A percentile compares a stretch with the other conserved stretches of the same genome.
These are phyloP conservation scores for Dasypolia templi DNA, from an alignment of 2,888 invertebrate species.

Conservation along the genomic window DNA sequence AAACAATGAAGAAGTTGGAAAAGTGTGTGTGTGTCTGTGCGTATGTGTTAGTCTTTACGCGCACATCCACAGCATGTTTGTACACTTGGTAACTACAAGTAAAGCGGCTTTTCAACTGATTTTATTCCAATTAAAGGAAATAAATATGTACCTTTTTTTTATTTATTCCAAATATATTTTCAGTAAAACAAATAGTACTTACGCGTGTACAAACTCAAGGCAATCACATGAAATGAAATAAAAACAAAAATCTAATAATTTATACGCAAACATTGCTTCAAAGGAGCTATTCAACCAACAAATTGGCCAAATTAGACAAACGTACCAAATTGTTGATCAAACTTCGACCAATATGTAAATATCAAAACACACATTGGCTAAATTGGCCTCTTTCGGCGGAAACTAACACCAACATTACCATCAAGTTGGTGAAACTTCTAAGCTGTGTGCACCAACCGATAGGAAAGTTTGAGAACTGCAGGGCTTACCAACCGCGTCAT, in stretches of 20 bases:
- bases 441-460: constrained; percentile 41
- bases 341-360: constrained; percentile 50
- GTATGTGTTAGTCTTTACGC: too few relatives aligned
- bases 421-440: constrained; percentile 43
- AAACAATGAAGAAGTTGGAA: too few relatives aligned
- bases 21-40: too few relatives aligned
- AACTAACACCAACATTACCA: constrained; percentile 56
- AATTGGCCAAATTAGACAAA: constrained; percentile 27
- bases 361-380: constrained; percentile 40
- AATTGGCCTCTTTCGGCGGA: too few relatives aligned
- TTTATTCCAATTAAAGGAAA: constrained; percentile 9
- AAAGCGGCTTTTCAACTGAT: background rate
- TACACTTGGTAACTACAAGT: too few relatives aligned
- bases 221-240: constrained; percentile 30
- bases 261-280: background rate
- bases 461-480: constrained; percentile 65
- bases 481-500: constrained; percentile 59
- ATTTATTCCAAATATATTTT: constrained; percentile 11
- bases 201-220: background rate
- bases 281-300: constrained; percentile 1
- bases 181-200: constrained; percentile 6
- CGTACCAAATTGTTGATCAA: constrained; percentile 39
- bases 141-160: constrained; percentile 24
- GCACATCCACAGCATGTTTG: too few relatives aligned
- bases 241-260: constrained; percentile 12